Percentiles rank a stretch among this genome's conserved stretches.
These are phyloP conservation scores for Drosophila teissieri DNA, from an alignment of 1,140 invertebrate genomes.

Conservation along the genomic window DNA sequence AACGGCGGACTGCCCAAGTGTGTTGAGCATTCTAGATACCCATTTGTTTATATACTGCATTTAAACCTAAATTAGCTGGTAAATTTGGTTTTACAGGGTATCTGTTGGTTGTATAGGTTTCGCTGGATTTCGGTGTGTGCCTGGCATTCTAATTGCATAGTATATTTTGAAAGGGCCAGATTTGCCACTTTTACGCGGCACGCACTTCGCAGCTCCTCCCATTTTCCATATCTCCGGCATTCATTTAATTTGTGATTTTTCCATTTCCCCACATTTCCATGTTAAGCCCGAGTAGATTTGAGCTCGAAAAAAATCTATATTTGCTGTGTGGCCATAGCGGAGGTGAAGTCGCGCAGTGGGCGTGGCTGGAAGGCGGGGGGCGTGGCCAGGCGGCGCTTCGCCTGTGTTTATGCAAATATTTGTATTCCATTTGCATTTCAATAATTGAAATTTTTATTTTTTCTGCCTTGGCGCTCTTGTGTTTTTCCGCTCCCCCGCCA, in stretches of 20 bases:
- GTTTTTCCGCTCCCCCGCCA: neutral
- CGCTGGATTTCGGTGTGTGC: neutral
- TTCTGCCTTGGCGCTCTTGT: slow-evolving; percentile 9
- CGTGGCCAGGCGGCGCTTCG: neutral
- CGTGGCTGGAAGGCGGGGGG: neutral
- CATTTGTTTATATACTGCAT: too few relatives aligned
- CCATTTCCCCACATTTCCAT: slow-evolving; percentile 18
- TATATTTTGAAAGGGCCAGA: neutral
- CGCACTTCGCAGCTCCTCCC: neutral
- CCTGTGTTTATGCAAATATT: slow-evolving; percentile 74
- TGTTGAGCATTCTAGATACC: neutral
- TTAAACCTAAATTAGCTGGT: too few relatives aligned
- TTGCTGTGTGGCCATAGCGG: neutral
- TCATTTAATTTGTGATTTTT: slow-evolving; percentile 35
- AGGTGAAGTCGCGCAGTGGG: too few relatives aligned
- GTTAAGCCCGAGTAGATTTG: neutral
- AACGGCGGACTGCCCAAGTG: neutral
- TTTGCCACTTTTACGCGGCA: slow-evolving; percentile 1
- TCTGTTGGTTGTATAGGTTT: neutral
- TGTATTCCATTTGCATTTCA: slow-evolving; percentile 79
- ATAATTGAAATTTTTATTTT: slow-evolving; percentile 76
- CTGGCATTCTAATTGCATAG: slow-evolving; percentile 3
- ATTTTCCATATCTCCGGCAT: neutral
- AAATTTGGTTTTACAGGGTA: neutral
- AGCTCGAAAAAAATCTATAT: neutral